Evolutionary conservation across 1,140 invertebrate genomes (phyloP).

Genomic region (Plodia interpunctella): DNA sequence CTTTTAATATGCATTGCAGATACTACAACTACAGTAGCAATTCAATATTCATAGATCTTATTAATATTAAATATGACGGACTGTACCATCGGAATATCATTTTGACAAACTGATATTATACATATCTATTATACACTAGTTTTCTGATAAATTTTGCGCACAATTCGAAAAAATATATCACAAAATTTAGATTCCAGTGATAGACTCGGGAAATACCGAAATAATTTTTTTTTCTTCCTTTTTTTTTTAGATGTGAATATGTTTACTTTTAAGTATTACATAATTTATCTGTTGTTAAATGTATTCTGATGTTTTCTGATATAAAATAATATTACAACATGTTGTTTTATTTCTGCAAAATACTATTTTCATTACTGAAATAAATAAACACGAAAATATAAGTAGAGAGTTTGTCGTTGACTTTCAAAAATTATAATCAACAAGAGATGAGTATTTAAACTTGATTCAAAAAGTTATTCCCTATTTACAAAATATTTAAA

Average conservation of each 20-base stretch:
- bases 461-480: too few species aligned
- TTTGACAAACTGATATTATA: slow-evolving; percentile 31
- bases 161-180: slow-evolving; percentile 26
- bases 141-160: slow-evolving; percentile 37
- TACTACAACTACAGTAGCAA: not conserved
- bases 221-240: slow-evolving; percentile 26
- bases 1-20: not conserved
- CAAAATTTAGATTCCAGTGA: slow-evolving; percentile 15
- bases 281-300: slow-evolving; percentile 48
- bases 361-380: not conserved
- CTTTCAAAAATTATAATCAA: too few species aligned
- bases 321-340: slow-evolving; percentile 43
- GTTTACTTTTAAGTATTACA: slow-evolving; percentile 8
- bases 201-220: slow-evolving; percentile 18
- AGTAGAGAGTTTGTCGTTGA: too few species aligned
- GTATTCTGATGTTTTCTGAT: slow-evolving; percentile 73
- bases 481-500: too few species aligned
- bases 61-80: not conserved
- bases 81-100: slow-evolving; percentile 35
- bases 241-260: slow-evolving; percentile 31
- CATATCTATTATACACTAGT: slow-evolving; percentile 42
- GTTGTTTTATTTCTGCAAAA: slow-evolving; percentile 36
- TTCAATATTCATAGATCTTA: not conserved
- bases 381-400: too few species aligned
- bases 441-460: too few species aligned